Evolutionary conservation across 2,888 invertebrate genomes (phyloP).

Genomic region (Ecdyonurus torrentis): DNA sequence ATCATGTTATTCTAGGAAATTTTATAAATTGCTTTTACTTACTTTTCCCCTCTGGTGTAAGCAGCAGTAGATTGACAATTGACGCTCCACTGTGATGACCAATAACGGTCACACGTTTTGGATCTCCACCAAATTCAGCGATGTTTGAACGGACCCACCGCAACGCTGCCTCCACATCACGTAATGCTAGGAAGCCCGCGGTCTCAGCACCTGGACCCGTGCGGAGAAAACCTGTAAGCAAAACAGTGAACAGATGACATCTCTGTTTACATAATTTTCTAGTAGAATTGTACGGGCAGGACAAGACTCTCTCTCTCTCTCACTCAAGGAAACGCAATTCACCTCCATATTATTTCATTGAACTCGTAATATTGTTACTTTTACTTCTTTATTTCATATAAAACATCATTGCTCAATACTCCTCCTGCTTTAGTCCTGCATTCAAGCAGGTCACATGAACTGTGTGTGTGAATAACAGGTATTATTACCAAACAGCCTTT

Average conservation of each 20-base stretch:
- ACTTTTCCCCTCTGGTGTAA: conserved; percentile 65
- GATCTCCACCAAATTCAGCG: conserved; percentile 78
- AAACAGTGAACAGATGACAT: background rate
- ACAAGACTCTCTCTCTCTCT: background rate
- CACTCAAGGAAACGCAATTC: too few relatives aligned
- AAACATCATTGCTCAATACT: too few relatives aligned
- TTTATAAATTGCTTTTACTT: too few relatives aligned
- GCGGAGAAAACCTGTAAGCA: conserved; percentile 36
- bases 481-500: too few relatives aligned
- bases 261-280: background rate
- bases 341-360: too few relatives aligned
- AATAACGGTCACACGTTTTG: conserved; percentile 57
- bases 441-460: too few relatives aligned
- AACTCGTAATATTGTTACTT: too few relatives aligned
- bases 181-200: conserved; percentile 1
- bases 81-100: conserved; percentile 82
- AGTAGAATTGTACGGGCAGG: too few relatives aligned
- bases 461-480: too few relatives aligned
- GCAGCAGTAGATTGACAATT: conserved; percentile 63
- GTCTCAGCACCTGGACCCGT: conserved; percentile 27
- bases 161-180: conserved; percentile 63
- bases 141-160: conserved; percentile 72
- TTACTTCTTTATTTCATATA: too few relatives aligned
- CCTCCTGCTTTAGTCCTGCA: too few relatives aligned
- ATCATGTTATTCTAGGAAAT: too few relatives aligned